Evolutionary conservation across 2,888 invertebrate species (phyloP), one percentile per base, ranked within the genome.

Genomic region (Sphecodes monilicornis): DNA sequence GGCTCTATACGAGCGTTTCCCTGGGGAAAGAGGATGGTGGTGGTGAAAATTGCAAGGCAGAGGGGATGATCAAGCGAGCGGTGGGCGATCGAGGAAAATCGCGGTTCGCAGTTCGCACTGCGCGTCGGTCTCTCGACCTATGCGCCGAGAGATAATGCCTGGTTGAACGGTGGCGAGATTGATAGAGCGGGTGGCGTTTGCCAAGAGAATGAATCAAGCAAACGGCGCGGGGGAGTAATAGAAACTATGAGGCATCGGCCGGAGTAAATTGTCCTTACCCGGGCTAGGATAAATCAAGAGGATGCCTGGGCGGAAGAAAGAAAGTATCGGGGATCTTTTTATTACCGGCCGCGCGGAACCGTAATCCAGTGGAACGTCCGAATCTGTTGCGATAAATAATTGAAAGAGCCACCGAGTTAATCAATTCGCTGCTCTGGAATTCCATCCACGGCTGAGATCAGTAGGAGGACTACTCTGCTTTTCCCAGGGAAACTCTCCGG

Each of bases 201-300:
- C 85, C 80, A 85, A 72, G 54, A 50, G 39, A 43, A 75, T 85
- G 76, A 77, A 80, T 86, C 80, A 80, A 70, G 46, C 69, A 69
- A 80, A 76, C 70, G 76, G 64, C 43, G 36, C 50, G 32, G 43
- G 57, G 39, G 57, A 74, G 69, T 54, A 76, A 80, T 77, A 84
- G 79, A 78, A 73, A 84, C 70, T 66, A 64, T 57, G 57, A 78
- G 66, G 39, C 54, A 78, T 57, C 66, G 76, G n/a, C 32, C 29
- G 8, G 4, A 60, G 66, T n/a, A 46, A 70, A 82, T 82, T 70
- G 36, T 66, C 66, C 32, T 66, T 36, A 66, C n/a, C n/a, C 32
- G 50, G 50, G 57, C 46, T n/a, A 13, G 36, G 46, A 72, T 46
- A 46, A 46, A 70, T 70, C 70, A 66, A 39, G 22, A 36, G 22